phyloP scores from a whole-genome alignment of 2,888 invertebrate species.

The Cecidostiba fungosa region DNA sequence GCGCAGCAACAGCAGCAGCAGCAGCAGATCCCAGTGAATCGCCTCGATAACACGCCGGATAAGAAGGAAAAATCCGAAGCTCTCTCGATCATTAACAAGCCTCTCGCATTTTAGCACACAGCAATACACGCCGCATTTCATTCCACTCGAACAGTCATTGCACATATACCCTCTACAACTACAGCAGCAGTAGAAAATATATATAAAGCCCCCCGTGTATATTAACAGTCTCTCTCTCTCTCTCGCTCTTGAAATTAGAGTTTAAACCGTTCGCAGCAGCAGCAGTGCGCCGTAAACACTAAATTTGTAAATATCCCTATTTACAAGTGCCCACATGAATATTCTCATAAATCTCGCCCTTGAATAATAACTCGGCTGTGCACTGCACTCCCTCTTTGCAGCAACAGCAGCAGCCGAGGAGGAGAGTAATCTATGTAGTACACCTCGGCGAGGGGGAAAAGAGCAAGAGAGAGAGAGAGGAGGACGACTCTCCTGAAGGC shows the following conservation, averaged over 20 bases:
- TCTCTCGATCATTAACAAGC: constrained; percentile 25
- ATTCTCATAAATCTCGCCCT: constrained; percentile 64
- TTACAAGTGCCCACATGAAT: constrained; percentile 57
- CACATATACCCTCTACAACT: not conserved
- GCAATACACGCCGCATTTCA: not conserved
- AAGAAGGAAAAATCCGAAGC: constrained; percentile 1
- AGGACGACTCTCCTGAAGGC: constrained; percentile 63
- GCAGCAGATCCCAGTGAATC: not conserved
- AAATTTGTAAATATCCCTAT: constrained; percentile 60
- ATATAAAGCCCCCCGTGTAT: not conserved
- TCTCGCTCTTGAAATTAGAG: constrained; percentile 41
- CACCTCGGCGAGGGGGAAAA: constrained; percentile 48
- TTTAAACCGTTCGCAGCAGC: not conserved
- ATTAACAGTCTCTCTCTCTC: constrained; percentile 12
- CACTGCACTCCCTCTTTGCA: not conserved
- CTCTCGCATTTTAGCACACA: constrained; percentile 6
- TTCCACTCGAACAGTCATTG: not conserved
- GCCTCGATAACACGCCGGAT: constrained; percentile 2
- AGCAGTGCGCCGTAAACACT: constrained; percentile 41
- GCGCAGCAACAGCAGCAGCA: not conserved
- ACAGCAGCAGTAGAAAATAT: not conserved
- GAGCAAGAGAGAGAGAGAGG: constrained; percentile 22
- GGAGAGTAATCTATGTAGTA: constrained; percentile 63
- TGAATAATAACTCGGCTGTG: constrained; percentile 57
- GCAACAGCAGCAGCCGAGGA: not conserved